Conservation (phyloP, 2,113 vertebrate species). For the Amphiprion ocellaris region DNA sequence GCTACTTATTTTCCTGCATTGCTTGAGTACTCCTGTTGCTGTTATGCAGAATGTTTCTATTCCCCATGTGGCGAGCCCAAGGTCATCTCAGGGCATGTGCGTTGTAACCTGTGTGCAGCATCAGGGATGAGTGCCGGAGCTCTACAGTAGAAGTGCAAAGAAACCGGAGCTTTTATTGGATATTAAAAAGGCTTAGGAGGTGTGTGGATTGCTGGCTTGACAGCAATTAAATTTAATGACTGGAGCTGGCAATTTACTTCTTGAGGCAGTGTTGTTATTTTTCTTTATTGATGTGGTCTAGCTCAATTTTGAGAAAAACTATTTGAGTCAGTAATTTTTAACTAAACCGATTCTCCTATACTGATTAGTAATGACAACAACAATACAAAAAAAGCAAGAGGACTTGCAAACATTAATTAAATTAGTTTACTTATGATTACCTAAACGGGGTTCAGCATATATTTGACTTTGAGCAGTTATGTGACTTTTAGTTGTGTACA, state of each 20-base stretch:
- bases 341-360: neutral
- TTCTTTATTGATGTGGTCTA: neutral
- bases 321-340: neutral
- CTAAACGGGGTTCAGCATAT: neutral
- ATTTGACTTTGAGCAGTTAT: neutral
- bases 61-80: conserved; percentile 3
- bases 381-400: neutral
- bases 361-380: neutral
- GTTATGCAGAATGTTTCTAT: conserved; percentile 30
- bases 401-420: neutral
- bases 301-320: neutral
- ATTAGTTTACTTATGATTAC: neutral
- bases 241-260: neutral
- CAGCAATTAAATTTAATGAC: conserved; percentile 18
- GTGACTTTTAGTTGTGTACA: conserved; percentile 6
- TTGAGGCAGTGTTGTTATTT: conserved; percentile 1
- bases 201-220: conserved; percentile 13
- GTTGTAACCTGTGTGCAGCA: conserved; percentile 33
- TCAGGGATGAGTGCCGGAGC: conserved; percentile 13
- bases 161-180: neutral
- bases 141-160: neutral
- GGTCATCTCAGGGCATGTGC: conserved; percentile 39
- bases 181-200: conserved; percentile 17
- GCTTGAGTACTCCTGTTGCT: conserved; percentile 7
- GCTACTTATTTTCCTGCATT: neutral